Conservation (phyloP, 1,140 invertebrate species). For the Zaprionus davidi region DNA sequence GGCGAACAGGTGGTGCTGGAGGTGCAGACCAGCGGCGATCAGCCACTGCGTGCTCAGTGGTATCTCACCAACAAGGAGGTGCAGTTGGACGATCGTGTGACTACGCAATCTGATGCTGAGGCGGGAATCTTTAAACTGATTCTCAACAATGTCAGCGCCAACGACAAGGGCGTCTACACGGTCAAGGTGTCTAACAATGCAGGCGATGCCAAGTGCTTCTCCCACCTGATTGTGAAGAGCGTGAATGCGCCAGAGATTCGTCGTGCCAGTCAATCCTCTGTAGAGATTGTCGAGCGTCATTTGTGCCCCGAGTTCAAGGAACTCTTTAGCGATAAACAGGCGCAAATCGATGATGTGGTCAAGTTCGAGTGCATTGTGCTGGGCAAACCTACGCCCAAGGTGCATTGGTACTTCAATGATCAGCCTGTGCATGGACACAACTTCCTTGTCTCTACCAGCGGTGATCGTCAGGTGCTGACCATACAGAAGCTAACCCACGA, state of each 20-base stretch:
- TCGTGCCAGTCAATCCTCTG: conserved; percentile 66
- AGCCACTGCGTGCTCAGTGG: conserved; percentile 90
- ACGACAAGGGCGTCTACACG: conserved; percentile 91
- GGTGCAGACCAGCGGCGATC: conserved; percentile 89
- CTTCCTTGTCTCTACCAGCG: conserved; percentile 89
- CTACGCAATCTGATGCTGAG: conserved; percentile 84
- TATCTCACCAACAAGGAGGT: conserved; percentile 89
- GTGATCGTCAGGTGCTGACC: conserved; percentile 89
- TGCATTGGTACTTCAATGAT: conserved; percentile 92
- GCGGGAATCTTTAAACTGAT: conserved; percentile 86
- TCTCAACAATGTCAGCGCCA: conserved; percentile 86
- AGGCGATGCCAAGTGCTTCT: conserved; percentile 93
- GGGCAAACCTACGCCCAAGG: conserved; percentile 92
- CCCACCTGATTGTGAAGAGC: conserved; percentile 90
- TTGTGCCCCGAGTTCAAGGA: conserved; percentile 88
- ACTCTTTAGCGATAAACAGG: conserved; percentile 87
- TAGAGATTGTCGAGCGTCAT: conserved; percentile 86
- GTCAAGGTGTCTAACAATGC: conserved; percentile 89
- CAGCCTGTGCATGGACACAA: conserved; percentile 89
- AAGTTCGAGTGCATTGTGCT: conserved; percentile 90
- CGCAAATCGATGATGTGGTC: conserved; percentile 96
- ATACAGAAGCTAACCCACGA: conserved; percentile 86
- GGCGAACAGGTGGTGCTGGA: conserved; percentile 90
- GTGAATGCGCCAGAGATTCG: conserved; percentile 80
- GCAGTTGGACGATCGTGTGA: conserved; percentile 84